Percentiles rank a stretch among this genome's conserved stretches.
phyloP scores from a whole-genome alignment of 1,140 invertebrate species.

The Aphis gossypii region DNA sequence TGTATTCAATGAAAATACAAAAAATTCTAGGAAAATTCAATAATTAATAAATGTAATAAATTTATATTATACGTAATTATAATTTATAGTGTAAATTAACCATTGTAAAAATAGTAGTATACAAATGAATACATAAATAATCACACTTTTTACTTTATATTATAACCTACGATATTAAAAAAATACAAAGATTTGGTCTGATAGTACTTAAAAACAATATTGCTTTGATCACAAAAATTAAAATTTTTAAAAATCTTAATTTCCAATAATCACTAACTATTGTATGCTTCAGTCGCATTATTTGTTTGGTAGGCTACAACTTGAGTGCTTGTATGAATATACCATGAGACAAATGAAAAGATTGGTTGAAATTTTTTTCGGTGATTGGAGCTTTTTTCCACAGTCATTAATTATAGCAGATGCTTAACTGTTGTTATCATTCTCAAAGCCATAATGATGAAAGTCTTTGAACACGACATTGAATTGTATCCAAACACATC shows the following conservation, averaged over 20 bases:
- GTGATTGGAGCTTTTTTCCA: neutral
- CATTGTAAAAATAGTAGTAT: too few species aligned
- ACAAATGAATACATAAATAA: too few species aligned
- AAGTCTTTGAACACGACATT: slow-evolving; percentile 77
- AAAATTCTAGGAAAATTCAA: neutral
- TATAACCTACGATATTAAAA: too few species aligned
- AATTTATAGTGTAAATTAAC: too few species aligned
- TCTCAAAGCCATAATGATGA: slow-evolving; percentile 70
- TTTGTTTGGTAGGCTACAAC: neutral
- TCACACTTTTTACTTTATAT: too few species aligned
- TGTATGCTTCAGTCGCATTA: neutral
- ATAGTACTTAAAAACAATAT: neutral
- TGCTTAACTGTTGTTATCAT: slow-evolving; percentile 45
- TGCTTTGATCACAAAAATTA: neutral
- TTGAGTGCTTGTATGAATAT: neutral
- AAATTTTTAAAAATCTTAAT: neutral
- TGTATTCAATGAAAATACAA: neutral
- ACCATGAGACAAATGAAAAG: neutral
- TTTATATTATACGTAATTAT: too few species aligned
- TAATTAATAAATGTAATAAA: too few species aligned
- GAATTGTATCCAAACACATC: slow-evolving; percentile 71
- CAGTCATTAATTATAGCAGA: neutral
- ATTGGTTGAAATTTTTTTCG: neutral
- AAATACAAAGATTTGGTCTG: too few species aligned
- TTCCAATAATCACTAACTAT: neutral